These are phyloP conservation scores for Lytechinus pictus DNA, from an alignment of 35 echinoderm and acorn worm genomes.

Conservation along the genomic window DNA sequence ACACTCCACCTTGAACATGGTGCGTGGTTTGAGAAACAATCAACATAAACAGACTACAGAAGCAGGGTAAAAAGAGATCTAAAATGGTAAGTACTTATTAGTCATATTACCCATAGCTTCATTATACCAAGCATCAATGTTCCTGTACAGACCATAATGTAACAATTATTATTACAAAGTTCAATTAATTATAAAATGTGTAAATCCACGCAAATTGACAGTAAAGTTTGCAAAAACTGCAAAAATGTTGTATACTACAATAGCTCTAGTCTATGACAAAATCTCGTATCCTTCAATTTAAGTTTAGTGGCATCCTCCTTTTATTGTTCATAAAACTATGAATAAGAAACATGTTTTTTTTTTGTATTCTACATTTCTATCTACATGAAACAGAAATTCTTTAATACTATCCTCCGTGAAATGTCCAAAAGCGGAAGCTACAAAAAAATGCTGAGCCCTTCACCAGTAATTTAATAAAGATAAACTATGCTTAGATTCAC, in stretches of 20 bases:
- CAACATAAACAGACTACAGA: not conserved
- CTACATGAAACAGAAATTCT: not conserved
- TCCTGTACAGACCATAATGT: not conserved
- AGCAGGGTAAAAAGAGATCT: not conserved
- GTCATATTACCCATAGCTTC: not conserved
- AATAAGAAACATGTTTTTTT: not conserved
- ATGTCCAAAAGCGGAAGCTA: not conserved
- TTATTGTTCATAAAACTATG: not conserved
- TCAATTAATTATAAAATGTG: not conserved
- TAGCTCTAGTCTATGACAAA: not conserved
- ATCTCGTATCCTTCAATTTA: not conserved
- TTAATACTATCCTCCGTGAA: not conserved
- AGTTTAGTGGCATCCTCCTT: not conserved
- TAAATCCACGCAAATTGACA: not conserved
- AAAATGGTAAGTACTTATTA: too few relatives aligned
- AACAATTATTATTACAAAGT: not conserved
- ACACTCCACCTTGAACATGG: not conserved
- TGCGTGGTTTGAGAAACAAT: not conserved
- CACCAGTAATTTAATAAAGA: not conserved
- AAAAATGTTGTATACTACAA: not conserved
- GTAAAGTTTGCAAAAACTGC: not conserved
- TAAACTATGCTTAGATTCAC: slow-evolving; percentile 9
- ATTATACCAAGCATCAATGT: not conserved
- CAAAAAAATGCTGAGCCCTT: not conserved
- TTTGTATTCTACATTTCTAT: not conserved